Conservation (phyloP, 2,888 invertebrate genomes). For the Sphaerophoria taeniata region DNA sequence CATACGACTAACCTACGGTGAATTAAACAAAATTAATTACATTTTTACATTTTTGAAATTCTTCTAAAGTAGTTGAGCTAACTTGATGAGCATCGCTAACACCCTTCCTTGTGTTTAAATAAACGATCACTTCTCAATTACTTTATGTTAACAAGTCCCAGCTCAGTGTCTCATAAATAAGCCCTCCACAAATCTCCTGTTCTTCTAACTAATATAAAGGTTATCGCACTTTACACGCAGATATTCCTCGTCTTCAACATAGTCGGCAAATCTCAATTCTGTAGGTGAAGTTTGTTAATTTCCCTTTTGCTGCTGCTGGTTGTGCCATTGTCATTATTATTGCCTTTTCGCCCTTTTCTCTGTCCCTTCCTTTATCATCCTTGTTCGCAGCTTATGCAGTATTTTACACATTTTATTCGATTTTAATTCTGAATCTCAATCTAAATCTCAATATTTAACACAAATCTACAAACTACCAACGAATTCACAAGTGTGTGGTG, state of each 20-base stretch:
- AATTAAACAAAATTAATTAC: too few relatives aligned
- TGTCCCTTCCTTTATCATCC: not conserved
- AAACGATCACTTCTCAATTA: not conserved
- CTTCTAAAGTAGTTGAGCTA: too few relatives aligned
- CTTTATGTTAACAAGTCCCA: not conserved
- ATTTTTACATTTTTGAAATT: too few relatives aligned
- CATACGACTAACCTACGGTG: too few relatives aligned
- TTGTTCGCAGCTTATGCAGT: not conserved
- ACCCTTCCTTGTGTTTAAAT: too few relatives aligned
- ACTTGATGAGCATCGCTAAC: too few relatives aligned
- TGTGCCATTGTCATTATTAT: slow-evolving; percentile 1
- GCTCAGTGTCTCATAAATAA: slow-evolving; percentile 14
- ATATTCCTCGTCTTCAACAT: slow-evolving; percentile 63
- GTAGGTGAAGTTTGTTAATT: slow-evolving; percentile 69
- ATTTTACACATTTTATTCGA: slow-evolving; percentile 35
- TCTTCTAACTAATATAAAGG: slow-evolving; percentile 55
- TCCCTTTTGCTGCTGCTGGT: slow-evolving; percentile 13
- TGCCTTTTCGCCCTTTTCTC: not conserved
- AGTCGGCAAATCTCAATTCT: slow-evolving; percentile 48
- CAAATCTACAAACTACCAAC: not conserved
- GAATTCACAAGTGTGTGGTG: slow-evolving; percentile 18
- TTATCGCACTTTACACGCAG: slow-evolving; percentile 72
- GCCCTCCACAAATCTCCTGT: slow-evolving; percentile 54
- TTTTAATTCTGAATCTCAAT: slow-evolving; percentile 29
- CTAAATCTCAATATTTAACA: slow-evolving; percentile 5